These are phyloP conservation scores for Galerucella nymphaeae DNA, from an alignment of 2,888 invertebrate species.

Conservation along the genomic window DNA sequence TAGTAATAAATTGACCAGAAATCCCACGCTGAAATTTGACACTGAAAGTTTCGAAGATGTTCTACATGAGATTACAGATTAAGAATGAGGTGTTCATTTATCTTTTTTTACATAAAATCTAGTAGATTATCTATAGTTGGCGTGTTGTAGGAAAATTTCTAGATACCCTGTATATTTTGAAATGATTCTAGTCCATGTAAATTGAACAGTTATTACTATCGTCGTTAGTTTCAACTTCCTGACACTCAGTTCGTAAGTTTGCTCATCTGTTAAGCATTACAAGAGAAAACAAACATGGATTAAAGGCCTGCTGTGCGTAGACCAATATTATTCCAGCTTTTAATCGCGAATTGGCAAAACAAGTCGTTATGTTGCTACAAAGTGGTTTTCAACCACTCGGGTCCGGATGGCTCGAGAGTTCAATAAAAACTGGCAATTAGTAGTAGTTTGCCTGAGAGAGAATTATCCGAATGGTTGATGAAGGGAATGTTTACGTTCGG, in stretches of 20 bases:
- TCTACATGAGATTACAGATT: conserved; percentile 25
- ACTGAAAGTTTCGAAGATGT: too few relatives aligned
- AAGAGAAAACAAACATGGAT: conserved; percentile 23
- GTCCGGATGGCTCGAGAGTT: conserved; percentile 23
- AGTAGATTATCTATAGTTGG: too few relatives aligned
- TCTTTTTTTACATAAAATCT: conserved; percentile 14
- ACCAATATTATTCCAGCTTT: conserved; percentile 43
- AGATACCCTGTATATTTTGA: too few relatives aligned
- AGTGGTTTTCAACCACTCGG: conserved; percentile 26
- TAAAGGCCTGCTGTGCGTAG: conserved; percentile 25
- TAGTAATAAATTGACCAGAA: too few relatives aligned
- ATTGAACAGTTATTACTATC: neutral
- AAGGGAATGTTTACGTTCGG: neutral
- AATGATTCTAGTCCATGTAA: neutral
- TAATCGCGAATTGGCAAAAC: conserved; percentile 42
- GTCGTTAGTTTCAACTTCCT: conserved; percentile 9
- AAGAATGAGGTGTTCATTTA: conserved; percentile 37
- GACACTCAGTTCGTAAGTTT: neutral
- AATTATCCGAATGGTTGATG: neutral
- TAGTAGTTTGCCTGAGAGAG: conserved; percentile 16
- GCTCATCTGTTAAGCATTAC: conserved; percentile 5
- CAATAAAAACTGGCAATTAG: conserved; percentile 37
- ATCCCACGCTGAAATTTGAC: too few relatives aligned
- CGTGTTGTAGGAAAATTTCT: too few relatives aligned
- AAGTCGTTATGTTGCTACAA: conserved; percentile 35